Evolutionary conservation across 2,888 invertebrate genomes (phyloP), one percentile per base, ranked within the genome.

Genomic region (Apeira syringaria): DNA sequence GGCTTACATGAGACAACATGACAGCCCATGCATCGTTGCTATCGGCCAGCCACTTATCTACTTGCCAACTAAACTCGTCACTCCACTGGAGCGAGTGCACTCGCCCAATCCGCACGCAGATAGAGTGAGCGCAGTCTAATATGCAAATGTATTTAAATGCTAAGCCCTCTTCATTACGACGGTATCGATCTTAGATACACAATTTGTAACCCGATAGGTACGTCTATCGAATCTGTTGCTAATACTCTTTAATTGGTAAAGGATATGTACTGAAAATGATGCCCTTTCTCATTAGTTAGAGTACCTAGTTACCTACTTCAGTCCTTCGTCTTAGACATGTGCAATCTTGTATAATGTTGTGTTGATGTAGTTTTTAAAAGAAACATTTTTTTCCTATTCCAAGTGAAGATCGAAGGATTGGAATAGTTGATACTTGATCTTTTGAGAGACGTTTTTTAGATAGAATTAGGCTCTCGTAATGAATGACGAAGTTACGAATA

Each of bases 131-230:
- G 86, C 85, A 85, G 87, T 83, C 89, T 84, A 87, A 84, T 86
- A 89, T 89, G 89, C 89, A 85, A 89, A 89, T 89, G 82, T 89
- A 88, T 89, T 89, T 87, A 89, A 89, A 89, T 89, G 80, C 74
- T 83, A 80, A 87, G 82, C 84, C 87, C 86, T 88, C 88, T 89
- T 89, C 88, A 88, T 88, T 89, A 88, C 87, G 74, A 67, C 72
- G 71, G 81, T 82, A 88, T 89, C 87, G 89, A 88, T 88, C 88
- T 89, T 72, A 88, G 87, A 86, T 88, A 88, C 77, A 86, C 86
- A 87, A 88, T 87, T 88, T 87, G 87, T 89, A 85, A 84, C 79
- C 70, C 70, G 85, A 87, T 87, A 87, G 81, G 79, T 78, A 69
- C 69, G 73, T 75, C 74, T 72, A 74, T 77, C 78, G 76, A 83